phyloP scores from a whole-genome alignment of 2,888 invertebrate genomes.

The Danaus chrysippus region DNA sequence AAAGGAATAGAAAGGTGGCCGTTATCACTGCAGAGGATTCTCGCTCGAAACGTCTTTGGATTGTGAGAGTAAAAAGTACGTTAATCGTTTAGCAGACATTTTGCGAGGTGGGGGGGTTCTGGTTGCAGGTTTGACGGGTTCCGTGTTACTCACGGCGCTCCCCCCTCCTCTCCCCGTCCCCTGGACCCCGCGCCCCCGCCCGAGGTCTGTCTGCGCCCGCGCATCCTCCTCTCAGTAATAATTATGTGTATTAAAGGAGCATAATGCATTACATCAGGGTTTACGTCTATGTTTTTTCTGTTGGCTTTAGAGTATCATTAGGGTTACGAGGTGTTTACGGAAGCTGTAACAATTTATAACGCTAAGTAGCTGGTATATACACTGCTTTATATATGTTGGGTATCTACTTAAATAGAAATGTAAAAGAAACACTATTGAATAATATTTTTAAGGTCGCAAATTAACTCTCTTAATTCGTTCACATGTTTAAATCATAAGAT shows the following conservation, averaged over 20 bases:
- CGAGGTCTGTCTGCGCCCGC: slow-evolving; percentile 45
- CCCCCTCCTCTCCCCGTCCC: slow-evolving; percentile 36
- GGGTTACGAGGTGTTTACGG: no score
- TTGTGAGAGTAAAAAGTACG: slow-evolving; percentile 37
- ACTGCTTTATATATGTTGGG: no score
- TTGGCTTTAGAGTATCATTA: neutral
- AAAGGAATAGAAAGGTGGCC: slow-evolving; percentile 55
- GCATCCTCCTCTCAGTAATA: slow-evolving; percentile 45
- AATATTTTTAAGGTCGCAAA: no score
- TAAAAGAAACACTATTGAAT: no score
- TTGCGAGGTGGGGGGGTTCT: slow-evolving; percentile 62
- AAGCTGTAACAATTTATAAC: no score
- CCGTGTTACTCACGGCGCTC: slow-evolving; percentile 65
- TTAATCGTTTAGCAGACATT: slow-evolving; percentile 47
- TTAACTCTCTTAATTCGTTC: no score
- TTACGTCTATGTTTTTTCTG: neutral
- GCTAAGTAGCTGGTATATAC: no score
- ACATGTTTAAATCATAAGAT: no score
- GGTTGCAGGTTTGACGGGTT: slow-evolving; percentile 73
- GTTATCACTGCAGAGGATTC: slow-evolving; percentile 31
- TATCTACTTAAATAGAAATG: no score
- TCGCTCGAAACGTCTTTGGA: slow-evolving; percentile 13
- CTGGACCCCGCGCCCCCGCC: slow-evolving; percentile 34
- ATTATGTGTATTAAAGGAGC: slow-evolving; percentile 37
- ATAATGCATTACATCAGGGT: slow-evolving; percentile 18